Evolutionary conservation across 2,888 invertebrate genomes (phyloP).

Genomic region (Cerastoderma edule): DNA sequence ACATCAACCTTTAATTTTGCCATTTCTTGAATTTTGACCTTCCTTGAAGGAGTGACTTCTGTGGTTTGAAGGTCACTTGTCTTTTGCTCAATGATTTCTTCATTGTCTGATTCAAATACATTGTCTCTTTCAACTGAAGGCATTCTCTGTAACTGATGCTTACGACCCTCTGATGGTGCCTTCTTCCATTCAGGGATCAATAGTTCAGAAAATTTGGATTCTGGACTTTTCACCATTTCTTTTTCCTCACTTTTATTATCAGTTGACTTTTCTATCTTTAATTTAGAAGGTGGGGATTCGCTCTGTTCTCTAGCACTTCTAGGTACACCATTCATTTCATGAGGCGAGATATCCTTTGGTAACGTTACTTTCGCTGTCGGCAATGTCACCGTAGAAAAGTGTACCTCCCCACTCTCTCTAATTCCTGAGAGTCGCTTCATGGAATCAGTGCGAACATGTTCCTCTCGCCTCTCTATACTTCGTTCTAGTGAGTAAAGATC

Average conservation of each 20-base stretch:
- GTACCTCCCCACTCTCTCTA: slow-evolving; percentile 14
- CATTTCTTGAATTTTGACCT: slow-evolving; percentile 38
- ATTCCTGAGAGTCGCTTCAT: slow-evolving; percentile 30
- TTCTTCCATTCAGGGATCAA: slow-evolving; percentile 73
- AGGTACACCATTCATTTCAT: slow-evolving; percentile 63
- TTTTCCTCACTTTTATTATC: slow-evolving; percentile 12
- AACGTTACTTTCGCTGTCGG: slow-evolving; percentile 62
- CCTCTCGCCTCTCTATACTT: slow-evolving; percentile 54
- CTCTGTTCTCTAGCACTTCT: slow-evolving; percentile 36
- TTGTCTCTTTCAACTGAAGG: slow-evolving; percentile 50
- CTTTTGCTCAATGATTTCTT: slow-evolving; percentile 43
- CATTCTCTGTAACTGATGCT: slow-evolving; percentile 33
- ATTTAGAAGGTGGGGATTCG: slow-evolving; percentile 14
- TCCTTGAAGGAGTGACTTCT: slow-evolving; percentile 35
- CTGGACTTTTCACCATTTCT: slow-evolving; percentile 39
- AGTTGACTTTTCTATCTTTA: slow-evolving; percentile 13
- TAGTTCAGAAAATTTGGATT: slow-evolving; percentile 72
- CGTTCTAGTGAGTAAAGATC: slow-evolving; percentile 38
- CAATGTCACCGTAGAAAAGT: slow-evolving; percentile 56
- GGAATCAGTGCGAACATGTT: slow-evolving; percentile 42
- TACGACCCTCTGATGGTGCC: slow-evolving; percentile 33
- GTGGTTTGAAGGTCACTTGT: slow-evolving; percentile 26
- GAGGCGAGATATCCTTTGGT: slow-evolving; percentile 67
- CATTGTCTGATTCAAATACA: slow-evolving; percentile 53
- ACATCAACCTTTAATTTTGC: slow-evolving; percentile 38